A percentile compares a stretch with the other conserved stretches of the same genome.
Evolutionary conservation across 2,113 vertebrate genomes (phyloP).

Genomic region (Patagioenas fasciata): DNA sequence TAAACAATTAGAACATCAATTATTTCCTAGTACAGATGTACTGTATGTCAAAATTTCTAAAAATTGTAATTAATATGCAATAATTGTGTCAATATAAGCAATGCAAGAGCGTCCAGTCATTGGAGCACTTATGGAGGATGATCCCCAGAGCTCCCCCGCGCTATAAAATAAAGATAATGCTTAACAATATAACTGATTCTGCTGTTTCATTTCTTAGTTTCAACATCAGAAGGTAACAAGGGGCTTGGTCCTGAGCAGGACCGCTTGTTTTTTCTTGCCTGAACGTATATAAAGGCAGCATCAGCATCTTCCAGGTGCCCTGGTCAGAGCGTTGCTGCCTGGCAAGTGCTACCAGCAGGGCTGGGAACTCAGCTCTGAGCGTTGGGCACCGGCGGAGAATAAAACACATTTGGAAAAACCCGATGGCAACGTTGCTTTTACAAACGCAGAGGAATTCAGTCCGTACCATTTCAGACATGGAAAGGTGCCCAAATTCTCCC

Average conservation of each 20-base stretch:
- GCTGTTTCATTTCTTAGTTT: too few species aligned
- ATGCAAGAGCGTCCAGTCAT: too few species aligned
- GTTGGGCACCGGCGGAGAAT: not conserved
- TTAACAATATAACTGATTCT: too few species aligned
- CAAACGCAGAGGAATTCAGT: not conserved
- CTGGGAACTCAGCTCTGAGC: not conserved
- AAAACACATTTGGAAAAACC: not conserved
- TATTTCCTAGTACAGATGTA: too few species aligned
- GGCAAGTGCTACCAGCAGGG: not conserved
- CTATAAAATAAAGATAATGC: too few species aligned
- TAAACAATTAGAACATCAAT: too few species aligned
- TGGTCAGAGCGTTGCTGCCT: not conserved
- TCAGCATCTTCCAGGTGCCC: not conserved
- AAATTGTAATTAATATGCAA: too few species aligned
- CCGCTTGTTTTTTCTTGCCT: not conserved
- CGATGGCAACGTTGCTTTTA: fast-evolving
- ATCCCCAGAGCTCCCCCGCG: too few species aligned
- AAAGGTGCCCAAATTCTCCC: not conserved
- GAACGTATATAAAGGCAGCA: not conserved
- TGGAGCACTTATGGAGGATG: too few species aligned
- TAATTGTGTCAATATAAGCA: too few species aligned
- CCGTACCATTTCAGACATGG: fast-evolving
- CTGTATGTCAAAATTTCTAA: too few species aligned
- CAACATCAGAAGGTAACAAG: not conserved
- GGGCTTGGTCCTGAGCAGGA: not conserved